Conservation (phyloP, 2,113 vertebrate species). For the Falcunculus frontatus region DNA sequence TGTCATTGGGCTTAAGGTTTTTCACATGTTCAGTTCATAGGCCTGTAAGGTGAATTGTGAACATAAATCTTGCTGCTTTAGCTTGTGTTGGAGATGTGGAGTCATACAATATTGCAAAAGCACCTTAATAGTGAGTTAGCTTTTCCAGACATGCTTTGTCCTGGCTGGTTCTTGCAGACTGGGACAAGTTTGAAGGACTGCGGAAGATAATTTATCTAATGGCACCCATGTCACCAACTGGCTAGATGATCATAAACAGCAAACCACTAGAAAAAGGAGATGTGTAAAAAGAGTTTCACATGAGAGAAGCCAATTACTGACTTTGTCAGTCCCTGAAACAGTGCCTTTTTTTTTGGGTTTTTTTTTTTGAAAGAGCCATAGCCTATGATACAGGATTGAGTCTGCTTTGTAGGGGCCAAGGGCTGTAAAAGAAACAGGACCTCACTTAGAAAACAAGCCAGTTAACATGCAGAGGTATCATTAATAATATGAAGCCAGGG, state of each 20-base stretch:
- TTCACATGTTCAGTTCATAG: background rate
- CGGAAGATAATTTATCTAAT: background rate
- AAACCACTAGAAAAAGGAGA: background rate
- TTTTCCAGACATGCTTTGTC: background rate
- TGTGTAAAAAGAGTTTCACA: background rate
- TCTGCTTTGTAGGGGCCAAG: background rate
- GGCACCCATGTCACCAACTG: rapidly evolving
- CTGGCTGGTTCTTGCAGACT: background rate
- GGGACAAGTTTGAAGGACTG: background rate
- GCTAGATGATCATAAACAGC: background rate
- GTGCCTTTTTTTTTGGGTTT: background rate
- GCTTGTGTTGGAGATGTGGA: background rate
- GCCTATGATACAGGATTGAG: background rate
- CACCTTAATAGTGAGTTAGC: background rate
- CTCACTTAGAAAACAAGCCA: background rate
- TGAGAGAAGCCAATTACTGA: background rate
- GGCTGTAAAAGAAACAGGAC: background rate
- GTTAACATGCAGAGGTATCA: background rate
- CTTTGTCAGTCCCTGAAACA: background rate
- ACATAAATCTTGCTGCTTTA: background rate
- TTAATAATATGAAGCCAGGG: background rate
- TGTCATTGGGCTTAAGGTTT: background rate
- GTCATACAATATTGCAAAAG: background rate
- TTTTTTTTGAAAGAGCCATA: background rate
- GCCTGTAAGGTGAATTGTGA: background rate